Conservation (phyloP, 2,797 vertebrate genomes). For the Hapalemur alaotrensis region DNA sequence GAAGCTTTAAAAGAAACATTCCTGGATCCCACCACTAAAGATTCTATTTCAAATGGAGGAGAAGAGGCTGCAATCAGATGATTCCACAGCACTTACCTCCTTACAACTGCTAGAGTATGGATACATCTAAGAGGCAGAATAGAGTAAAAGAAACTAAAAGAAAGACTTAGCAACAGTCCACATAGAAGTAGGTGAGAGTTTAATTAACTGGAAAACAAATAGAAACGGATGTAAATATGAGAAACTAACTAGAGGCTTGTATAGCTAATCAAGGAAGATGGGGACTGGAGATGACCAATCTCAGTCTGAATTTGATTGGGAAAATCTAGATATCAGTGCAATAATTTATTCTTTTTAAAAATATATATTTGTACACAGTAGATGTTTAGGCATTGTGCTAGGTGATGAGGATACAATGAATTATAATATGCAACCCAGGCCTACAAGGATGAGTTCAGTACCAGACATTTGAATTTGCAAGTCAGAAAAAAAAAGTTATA, state of each 20-base stretch:
- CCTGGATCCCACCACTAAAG: not conserved
- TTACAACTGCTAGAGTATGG: not conserved
- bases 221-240: not conserved
- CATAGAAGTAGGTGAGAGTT: not conserved
- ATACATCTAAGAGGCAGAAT: not conserved
- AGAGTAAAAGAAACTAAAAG: not conserved
- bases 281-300: not conserved
- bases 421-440: not conserved
- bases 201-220: not conserved
- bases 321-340: not conserved
- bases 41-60: not conserved
- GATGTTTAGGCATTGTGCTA: not conserved
- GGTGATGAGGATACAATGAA: not conserved
- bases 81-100: not conserved
- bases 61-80: not conserved
- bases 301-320: not conserved
- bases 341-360: not conserved
- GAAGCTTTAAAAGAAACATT: not conserved
- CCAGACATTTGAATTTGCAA: not conserved
- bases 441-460: not conserved
- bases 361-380: not conserved
- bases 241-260: not conserved
- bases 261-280: not conserved
- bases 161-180: not conserved
- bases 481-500: not conserved